phyloP scores from a whole-genome alignment of 2,888 invertebrate genomes.

The Sphaeridia pumilis region DNA sequence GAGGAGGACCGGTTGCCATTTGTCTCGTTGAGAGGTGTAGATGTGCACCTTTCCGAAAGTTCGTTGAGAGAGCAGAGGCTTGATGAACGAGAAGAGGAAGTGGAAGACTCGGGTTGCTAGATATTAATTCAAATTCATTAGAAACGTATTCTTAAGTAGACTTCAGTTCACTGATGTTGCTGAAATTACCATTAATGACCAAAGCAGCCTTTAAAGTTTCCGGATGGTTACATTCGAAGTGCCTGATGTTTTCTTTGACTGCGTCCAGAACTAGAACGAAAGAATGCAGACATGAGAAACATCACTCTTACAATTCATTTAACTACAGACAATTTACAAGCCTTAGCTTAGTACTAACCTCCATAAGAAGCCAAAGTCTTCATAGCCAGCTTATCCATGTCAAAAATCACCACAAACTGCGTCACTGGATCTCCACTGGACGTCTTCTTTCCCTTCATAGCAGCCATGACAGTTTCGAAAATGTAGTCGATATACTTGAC shows the following conservation, averaged over 20 bases:
- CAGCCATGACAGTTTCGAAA: slow-evolving; percentile 3
- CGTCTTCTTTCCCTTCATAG: slow-evolving; percentile 2
- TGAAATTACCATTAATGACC: slow-evolving; percentile 11
- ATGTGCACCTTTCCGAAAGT: slow-evolving; percentile 22
- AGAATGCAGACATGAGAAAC: no score
- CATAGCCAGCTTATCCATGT: slow-evolving; percentile 9
- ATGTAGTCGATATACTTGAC: slow-evolving; percentile 1
- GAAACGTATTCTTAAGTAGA: background rate
- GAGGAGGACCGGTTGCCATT: slow-evolving; percentile 20
- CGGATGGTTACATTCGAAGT: slow-evolving; percentile 13
- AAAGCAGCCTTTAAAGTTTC: slow-evolving; percentile 7
- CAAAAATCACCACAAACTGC: slow-evolving; percentile 6
- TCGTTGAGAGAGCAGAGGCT: slow-evolving; percentile 22
- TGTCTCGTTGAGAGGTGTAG: slow-evolving; percentile 5
- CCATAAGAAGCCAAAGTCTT: slow-evolving; percentile 1
- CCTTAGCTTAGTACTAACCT: background rate
- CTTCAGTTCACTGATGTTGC: background rate
- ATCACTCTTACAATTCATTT: background rate
- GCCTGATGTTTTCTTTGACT: background rate
- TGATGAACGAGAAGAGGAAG: slow-evolving; percentile 23
- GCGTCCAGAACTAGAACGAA: slow-evolving; percentile 6
- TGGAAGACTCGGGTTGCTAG: slow-evolving; percentile 24
- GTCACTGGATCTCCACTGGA: background rate
- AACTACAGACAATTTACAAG: background rate
- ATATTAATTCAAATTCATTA: background rate